Percentiles rank a stretch among this genome's conserved stretches.
Evolutionary conservation across 2,888 invertebrate genomes (phyloP).

Genomic region (Seladonia tumulorum): DNA sequence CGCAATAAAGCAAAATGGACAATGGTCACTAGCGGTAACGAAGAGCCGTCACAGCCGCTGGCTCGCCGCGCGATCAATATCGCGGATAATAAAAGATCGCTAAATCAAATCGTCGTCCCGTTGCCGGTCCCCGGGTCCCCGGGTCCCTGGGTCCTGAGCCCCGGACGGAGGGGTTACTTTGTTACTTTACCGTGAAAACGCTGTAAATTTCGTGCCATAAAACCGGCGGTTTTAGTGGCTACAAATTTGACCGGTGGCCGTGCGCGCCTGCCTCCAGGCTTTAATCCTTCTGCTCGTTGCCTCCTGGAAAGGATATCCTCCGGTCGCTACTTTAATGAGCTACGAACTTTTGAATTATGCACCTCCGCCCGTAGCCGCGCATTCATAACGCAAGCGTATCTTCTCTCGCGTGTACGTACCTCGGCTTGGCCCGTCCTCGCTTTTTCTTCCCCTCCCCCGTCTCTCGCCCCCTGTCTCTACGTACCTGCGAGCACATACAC

Average conservation of each 20-base stretch:
- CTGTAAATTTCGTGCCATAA: conserved; percentile 81
- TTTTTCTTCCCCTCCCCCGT: background rate
- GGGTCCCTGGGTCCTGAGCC: background rate
- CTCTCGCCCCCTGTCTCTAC: background rate
- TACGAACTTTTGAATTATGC: conserved; percentile 81
- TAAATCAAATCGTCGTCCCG: conserved; percentile 73
- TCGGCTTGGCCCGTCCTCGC: conserved; percentile 25
- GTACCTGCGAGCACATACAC: background rate
- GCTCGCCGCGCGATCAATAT: conserved; percentile 68
- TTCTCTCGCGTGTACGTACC: conserved; percentile 4
- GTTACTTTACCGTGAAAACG: conserved; percentile 81
- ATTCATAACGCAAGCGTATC: conserved; percentile 60
- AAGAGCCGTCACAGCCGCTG: conserved; percentile 37
- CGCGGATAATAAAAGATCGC: conserved; percentile 75
- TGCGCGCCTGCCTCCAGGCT: conserved; percentile 58
- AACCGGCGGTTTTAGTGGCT: conserved; percentile 81
- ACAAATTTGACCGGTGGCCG: conserved; percentile 80
- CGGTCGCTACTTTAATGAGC: conserved; percentile 80
- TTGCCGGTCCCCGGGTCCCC: conserved; percentile 1
- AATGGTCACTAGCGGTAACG: conserved; percentile 50
- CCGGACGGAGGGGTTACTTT: conserved; percentile 72
- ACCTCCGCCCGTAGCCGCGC: conserved; percentile 69
- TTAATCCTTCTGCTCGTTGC: conserved; percentile 73
- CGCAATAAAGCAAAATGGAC: conserved; percentile 23
- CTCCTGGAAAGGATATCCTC: conserved; percentile 65